Conservation (phyloP, 23 tunicate genomes). For the Styela clava region DNA sequence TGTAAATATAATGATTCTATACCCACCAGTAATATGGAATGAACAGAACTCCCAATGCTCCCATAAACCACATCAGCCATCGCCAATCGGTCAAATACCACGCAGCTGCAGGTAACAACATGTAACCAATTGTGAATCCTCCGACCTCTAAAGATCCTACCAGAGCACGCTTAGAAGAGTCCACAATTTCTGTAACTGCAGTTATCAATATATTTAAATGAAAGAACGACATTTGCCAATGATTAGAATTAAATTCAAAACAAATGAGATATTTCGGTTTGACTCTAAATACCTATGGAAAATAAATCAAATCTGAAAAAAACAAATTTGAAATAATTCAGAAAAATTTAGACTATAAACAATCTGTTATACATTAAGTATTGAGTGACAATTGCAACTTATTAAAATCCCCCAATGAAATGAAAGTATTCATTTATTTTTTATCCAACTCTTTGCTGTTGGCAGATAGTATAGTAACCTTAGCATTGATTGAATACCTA, state of each 20-base stretch:
- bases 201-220: no score
- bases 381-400: no score
- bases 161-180: constrained; percentile 13
- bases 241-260: background rate
- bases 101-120: constrained; percentile 16
- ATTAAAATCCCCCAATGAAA: no score
- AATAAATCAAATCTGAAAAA: no score
- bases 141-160: constrained; percentile 2
- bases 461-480: no score
- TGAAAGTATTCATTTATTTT: no score
- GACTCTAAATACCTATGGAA: no score
- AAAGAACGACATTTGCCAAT: background rate
- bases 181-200: constrained; percentile 13
- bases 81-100: background rate
- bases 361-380: no score
- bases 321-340: no score
- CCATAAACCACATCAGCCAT: constrained; percentile 17
- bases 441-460: no score
- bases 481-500: no score
- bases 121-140: constrained; percentile 16
- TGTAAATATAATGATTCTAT: background rate
- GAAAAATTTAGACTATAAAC: no score
- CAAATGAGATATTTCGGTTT: background rate
- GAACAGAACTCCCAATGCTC: constrained; percentile 16
- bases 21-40: constrained; percentile 38